Conservation (phyloP, 2,888 invertebrate species). For the Synanthedon andrenaeformis region DNA sequence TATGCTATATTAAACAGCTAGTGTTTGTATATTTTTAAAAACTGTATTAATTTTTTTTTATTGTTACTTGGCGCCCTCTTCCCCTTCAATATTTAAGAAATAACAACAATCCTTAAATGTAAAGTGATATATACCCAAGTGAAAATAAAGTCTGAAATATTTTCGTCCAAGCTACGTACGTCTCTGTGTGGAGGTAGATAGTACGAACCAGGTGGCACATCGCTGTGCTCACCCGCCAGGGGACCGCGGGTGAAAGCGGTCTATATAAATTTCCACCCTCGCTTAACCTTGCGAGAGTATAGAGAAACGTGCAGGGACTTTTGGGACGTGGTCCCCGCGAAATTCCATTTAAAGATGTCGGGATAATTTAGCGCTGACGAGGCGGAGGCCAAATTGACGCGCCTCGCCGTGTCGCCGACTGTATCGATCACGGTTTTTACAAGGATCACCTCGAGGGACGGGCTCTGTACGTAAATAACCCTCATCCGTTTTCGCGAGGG, state of each 20-base stretch:
- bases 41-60: too few relatives aligned
- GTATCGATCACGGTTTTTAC: slow-evolving; percentile 38
- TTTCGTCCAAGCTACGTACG: slow-evolving; percentile 6
- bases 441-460: slow-evolving; percentile 35
- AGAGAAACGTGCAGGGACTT: slow-evolving; percentile 15
- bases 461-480: slow-evolving; percentile 47
- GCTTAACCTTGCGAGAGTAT: slow-evolving; percentile 27
- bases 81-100: too few relatives aligned
- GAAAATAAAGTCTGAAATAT: slow-evolving; percentile 5
- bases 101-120: too few relatives aligned
- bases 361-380: slow-evolving; percentile 68
- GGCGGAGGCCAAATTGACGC: slow-evolving; percentile 62
- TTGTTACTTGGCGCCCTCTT: too few relatives aligned
- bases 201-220: background rate
- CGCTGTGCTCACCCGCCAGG: slow-evolving; percentile 28
- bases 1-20: too few relatives aligned
- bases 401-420: slow-evolving; percentile 35
- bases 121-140: background rate
- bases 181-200: slow-evolving; percentile 12
- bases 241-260: slow-evolving; percentile 33
- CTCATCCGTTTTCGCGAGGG: slow-evolving; percentile 36
- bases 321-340: slow-evolving; percentile 53
- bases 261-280: slow-evolving; percentile 30
- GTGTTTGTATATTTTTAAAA: too few relatives aligned
- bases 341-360: slow-evolving; percentile 69